phyloP scores from a whole-genome alignment of 1,140 invertebrate genomes.

The Leptinotarsa lineolata region DNA sequence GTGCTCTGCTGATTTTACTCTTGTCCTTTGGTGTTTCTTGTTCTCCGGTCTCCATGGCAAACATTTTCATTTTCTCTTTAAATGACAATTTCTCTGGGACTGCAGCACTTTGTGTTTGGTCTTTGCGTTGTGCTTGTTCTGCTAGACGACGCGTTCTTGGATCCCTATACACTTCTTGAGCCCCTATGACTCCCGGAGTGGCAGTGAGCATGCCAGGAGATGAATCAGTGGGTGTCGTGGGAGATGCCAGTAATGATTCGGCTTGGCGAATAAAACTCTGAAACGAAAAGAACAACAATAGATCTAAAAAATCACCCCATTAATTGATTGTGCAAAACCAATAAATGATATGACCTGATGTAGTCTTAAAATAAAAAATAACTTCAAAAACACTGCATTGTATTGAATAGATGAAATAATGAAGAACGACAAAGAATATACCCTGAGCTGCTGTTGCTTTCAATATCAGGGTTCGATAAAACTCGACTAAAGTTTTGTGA shows the following conservation, averaged over 20 bases:
- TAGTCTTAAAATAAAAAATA: too few species aligned
- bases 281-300: conserved; percentile 20
- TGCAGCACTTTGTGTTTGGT: conserved; percentile 65
- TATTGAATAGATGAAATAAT: too few species aligned
- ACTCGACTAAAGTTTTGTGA: too few species aligned
- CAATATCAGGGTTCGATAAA: too few species aligned
- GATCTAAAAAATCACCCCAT: too few species aligned
- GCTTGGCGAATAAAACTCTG: conserved; percentile 83
- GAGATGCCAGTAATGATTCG: conserved; percentile 73
- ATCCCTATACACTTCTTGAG: conserved; percentile 92
- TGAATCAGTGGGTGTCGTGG: conserved; percentile 68
- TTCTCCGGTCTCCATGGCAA: conserved; percentile 90
- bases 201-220: conserved; percentile 59
- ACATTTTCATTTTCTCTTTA: conserved; percentile 97
- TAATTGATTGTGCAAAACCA: too few species aligned
- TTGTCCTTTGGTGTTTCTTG: conserved; percentile 86
- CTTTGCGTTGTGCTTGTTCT: conserved; percentile 74
- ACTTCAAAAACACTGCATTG: too few species aligned
- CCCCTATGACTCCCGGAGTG: conserved; percentile 91
- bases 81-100: conserved; percentile 90
- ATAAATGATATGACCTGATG: too few species aligned
- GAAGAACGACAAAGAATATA: too few species aligned
- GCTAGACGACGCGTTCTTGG: conserved; percentile 79
- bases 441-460: too few species aligned
- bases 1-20: conserved; percentile 90